A percentile compares a stretch with the other conserved stretches of the same genome.
Evolutionary conservation across 2,113 vertebrate species (phyloP).

Genomic region (Scatophagus argus): DNA sequence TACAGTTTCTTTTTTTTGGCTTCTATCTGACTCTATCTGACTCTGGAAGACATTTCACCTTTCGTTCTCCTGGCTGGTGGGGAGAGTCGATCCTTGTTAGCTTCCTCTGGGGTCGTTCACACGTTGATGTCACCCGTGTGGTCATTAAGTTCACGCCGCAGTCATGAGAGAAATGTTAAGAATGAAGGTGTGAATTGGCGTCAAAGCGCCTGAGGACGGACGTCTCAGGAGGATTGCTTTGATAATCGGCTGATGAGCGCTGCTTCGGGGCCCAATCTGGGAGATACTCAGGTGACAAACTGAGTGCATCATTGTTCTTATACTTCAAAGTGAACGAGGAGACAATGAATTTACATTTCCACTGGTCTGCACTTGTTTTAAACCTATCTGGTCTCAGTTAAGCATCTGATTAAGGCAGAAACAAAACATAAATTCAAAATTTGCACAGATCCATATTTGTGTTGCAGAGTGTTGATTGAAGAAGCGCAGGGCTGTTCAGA

Average conservation of each 20-base stretch:
- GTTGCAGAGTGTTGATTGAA: conserved; percentile 23
- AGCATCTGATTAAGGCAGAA: neutral
- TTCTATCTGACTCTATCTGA: neutral
- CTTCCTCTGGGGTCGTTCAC: conserved; percentile 25
- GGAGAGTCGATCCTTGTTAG: neutral
- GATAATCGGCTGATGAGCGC: conserved; percentile 20
- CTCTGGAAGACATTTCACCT: neutral
- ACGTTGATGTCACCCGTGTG: conserved; percentile 7
- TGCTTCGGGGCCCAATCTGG: neutral
- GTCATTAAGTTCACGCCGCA: conserved; percentile 1
- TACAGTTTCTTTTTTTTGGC: too few species aligned
- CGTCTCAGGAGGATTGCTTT: neutral
- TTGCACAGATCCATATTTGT: neutral
- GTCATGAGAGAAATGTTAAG: neutral
- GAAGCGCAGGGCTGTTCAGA: neutral
- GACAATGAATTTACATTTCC: neutral
- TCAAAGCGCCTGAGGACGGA: conserved; percentile 19
- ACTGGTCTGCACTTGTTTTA: neutral
- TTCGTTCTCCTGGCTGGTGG: neutral
- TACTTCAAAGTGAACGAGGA: conserved; percentile 7
- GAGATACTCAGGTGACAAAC: neutral
- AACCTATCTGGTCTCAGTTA: neutral
- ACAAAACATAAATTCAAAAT: neutral
- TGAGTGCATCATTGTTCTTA: neutral
- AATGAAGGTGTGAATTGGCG: conserved; percentile 39